Evolutionary conservation across 2,888 invertebrate species (phyloP), one percentile per base, ranked within the genome.

Genomic region (Synergus umbraculus): DNA sequence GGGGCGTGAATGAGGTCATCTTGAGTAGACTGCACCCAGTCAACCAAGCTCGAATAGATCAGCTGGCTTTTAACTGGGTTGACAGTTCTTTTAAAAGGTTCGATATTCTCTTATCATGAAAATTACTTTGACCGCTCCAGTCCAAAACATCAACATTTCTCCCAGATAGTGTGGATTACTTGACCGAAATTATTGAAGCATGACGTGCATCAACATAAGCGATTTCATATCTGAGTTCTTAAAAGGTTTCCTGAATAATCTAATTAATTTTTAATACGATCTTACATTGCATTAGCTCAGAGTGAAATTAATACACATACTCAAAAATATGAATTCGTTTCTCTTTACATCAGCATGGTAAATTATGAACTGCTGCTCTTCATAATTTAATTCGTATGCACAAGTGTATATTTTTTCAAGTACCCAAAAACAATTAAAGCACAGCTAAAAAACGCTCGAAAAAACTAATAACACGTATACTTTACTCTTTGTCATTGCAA

Each of bases 1-100:
- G 82, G 86, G 44, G 64, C 49, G 76, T 79, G 88, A 90, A 91
- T 88, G 90, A 89, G 90, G 90, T 90, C 89, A 89, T 87, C 85
- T 86, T 78, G 85, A 86, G 87, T 88, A 87, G 86, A 81, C 79
- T 85, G 80, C 82, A 78, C 83, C 85, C 84, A 84, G 81, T n/a
- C 81, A 82, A 77, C 49, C 77, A 78, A 66, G 49, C 54, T 78
- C 43, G 60, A 58, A 76, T 60, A 58, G 76, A 60, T 60, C 63
- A 77, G 65, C 54, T 49, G 49, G 58, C n/a, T 76, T n/a, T 76
- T 41, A 58, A 76, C 41, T 43, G 65, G 65, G 65, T 66, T 66
- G 65, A 66, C 65, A 43, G n/a, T 41, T 43, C 65, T 66, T 66
- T 66, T 66, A 66, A 18, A 66, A 66, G 41, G 41, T 13, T 43